phyloP scores from a whole-genome alignment of 2,113 vertebrate species.

The Pycnonotus jocosus region DNA sequence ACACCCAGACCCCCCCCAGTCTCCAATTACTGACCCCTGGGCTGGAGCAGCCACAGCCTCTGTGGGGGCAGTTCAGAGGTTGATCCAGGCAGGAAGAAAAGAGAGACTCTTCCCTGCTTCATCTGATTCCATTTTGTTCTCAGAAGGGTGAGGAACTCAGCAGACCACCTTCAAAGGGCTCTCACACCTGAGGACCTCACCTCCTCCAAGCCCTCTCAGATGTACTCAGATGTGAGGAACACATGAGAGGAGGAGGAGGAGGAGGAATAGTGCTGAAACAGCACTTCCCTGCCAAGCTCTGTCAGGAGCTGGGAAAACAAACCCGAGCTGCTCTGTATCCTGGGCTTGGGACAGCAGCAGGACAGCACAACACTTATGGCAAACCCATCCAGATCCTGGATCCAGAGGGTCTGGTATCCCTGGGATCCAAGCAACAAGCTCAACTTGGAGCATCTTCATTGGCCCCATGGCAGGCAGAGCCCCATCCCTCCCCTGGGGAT shows the following conservation, averaged over 20 bases:
- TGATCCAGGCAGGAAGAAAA: not conserved
- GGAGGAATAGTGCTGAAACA: not conserved
- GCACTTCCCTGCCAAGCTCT: not conserved
- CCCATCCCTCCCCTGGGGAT: not conserved
- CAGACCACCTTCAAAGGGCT: slow-evolving; percentile 40
- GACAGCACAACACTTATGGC: rapidly evolving
- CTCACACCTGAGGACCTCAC: not conserved
- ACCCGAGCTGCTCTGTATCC: not conserved
- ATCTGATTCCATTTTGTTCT: slow-evolving; percentile 44
- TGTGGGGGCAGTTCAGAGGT: rapidly evolving
- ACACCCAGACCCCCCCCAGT: not conserved
- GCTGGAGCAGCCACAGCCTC: not conserved
- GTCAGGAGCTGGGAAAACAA: not conserved
- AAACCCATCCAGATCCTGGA: not conserved
- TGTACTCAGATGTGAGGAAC: not conserved
- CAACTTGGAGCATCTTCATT: rapidly evolving
- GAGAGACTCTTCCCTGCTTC: not conserved
- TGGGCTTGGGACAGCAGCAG: not conserved
- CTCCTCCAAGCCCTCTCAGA: not conserved
- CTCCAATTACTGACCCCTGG: not conserved
- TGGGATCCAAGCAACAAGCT: not conserved
- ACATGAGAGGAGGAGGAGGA: not conserved
- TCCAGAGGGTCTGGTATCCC: rapidly evolving
- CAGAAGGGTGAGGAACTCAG: slow-evolving; percentile 35
- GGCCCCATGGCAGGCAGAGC: rapidly evolving